A percentile compares a stretch with the other conserved stretches of the same genome.
Evolutionary conservation across 2,113 vertebrate species (phyloP).

Genomic region (Camarhynchus parvulus): DNA sequence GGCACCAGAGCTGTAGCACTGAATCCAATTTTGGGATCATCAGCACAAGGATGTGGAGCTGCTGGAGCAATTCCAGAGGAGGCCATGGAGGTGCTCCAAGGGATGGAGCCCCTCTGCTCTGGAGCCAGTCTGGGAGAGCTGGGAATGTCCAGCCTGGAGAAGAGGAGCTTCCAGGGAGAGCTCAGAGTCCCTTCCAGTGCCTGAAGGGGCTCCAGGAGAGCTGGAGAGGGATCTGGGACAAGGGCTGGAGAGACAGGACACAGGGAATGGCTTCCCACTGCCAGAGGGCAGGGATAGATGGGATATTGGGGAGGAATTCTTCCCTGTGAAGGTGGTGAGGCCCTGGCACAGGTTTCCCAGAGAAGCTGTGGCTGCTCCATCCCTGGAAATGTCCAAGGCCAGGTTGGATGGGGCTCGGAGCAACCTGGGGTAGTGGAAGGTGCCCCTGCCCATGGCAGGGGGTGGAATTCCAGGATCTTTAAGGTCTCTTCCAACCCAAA

Average conservation of each 20-base stretch:
- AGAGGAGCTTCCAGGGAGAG: accelerated
- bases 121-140: not conserved
- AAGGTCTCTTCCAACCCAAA: not conserved
- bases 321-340: accelerated
- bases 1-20: not conserved
- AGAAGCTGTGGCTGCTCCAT: not conserved
- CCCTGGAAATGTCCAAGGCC: not conserved
- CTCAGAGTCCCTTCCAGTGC: not conserved
- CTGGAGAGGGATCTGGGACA: not conserved
- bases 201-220: not conserved
- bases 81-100: accelerated
- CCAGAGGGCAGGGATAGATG: accelerated
- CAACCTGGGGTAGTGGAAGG: not conserved
- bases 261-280: not conserved
- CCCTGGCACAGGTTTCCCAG: accelerated
- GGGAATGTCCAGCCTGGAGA: not conserved
- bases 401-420: accelerated
- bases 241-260: not conserved
- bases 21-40: not conserved
- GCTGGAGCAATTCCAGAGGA: accelerated
- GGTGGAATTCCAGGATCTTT: not conserved
- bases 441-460: not conserved
- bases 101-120: not conserved
- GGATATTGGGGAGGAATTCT: not conserved
- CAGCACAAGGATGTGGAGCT: not conserved